Percentiles rank a stretch among this genome's conserved stretches.
Conservation (phyloP, 1,140 invertebrate genomes). For the Lepeophtheirus salmonis region DNA sequence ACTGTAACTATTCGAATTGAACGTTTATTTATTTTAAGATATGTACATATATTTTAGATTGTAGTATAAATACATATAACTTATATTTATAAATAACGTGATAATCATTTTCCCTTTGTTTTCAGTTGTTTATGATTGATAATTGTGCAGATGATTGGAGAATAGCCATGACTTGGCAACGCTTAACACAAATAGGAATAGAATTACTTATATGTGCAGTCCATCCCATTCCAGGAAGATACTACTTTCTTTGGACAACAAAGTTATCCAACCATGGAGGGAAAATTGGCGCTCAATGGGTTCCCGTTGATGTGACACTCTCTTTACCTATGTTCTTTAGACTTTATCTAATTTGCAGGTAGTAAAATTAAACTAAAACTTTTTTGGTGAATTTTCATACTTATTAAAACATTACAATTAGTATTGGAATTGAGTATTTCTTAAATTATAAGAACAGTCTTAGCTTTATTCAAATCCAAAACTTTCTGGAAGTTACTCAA, state of each 20-base stretch:
- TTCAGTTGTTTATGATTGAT: constrained; percentile 94
- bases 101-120: constrained; percentile 21
- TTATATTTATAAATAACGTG: too few relatives aligned
- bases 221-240: constrained; percentile 89
- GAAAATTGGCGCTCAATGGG: constrained; percentile 45
- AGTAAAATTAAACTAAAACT: too few relatives aligned
- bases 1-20: too few relatives aligned
- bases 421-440: too few relatives aligned
- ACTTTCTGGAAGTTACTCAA: too few relatives aligned
- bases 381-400: too few relatives aligned
- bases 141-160: constrained; percentile 99
- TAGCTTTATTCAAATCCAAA: too few relatives aligned
- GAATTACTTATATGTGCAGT: constrained; percentile 88
- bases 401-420: too few relatives aligned
- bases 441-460: too few relatives aligned
- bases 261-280: constrained; percentile 79
- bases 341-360: constrained; percentile 84
- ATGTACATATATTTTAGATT: too few relatives aligned
- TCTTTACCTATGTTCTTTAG: constrained; percentile 98
- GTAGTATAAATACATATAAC: too few relatives aligned
- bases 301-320: constrained; percentile 83
- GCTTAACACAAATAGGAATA: constrained; percentile 73
- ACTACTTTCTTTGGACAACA: constrained; percentile 87
- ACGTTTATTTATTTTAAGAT: too few relatives aligned
- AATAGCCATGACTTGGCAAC: constrained; percentile 95